Percentiles rank a stretch among this genome's conserved stretches.
phyloP scores from a whole-genome alignment of 53 echinoderm and acorn worm genomes.

The Holothuria scabra region DNA sequence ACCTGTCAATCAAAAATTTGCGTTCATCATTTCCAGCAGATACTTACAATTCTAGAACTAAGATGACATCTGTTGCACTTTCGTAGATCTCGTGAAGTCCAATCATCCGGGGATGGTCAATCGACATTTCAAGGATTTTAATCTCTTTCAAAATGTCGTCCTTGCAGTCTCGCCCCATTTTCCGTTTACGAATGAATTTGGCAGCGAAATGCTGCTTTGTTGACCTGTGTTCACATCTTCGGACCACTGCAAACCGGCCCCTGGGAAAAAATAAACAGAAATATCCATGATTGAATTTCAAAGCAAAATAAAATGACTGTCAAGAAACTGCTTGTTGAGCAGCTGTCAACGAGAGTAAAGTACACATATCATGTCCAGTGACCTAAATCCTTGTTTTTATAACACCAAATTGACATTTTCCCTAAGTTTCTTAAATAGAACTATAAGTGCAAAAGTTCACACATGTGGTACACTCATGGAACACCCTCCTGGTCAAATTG shows the following conservation, averaged over 20 bases:
- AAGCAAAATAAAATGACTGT: background rate
- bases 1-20: too few relatives aligned
- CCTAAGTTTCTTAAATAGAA: too few relatives aligned
- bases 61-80: constrained; percentile 81
- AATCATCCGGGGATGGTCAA: constrained; percentile 80
- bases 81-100: constrained; percentile 90
- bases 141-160: constrained; percentile 98
- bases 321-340: too few relatives aligned
- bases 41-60: constrained; percentile 99
- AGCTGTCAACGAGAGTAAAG: too few relatives aligned
- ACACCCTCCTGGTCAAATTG: too few relatives aligned
- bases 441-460: too few relatives aligned
- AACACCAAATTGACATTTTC: too few relatives aligned
- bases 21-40: background rate
- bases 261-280: constrained; percentile 50
- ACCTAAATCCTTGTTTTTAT: too few relatives aligned
- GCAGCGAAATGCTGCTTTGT: constrained; percentile 80
- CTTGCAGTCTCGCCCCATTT: constrained; percentile 91
- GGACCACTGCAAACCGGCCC: constrained; percentile 95
- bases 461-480: too few relatives aligned
- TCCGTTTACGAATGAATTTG: constrained; percentile 94
- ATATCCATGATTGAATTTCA: background rate
- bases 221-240: constrained; percentile 84
- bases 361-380: too few relatives aligned
- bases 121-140: constrained; percentile 89